Conservation (phyloP, 2,113 vertebrate genomes). For the Actenoides lindsayi region DNA sequence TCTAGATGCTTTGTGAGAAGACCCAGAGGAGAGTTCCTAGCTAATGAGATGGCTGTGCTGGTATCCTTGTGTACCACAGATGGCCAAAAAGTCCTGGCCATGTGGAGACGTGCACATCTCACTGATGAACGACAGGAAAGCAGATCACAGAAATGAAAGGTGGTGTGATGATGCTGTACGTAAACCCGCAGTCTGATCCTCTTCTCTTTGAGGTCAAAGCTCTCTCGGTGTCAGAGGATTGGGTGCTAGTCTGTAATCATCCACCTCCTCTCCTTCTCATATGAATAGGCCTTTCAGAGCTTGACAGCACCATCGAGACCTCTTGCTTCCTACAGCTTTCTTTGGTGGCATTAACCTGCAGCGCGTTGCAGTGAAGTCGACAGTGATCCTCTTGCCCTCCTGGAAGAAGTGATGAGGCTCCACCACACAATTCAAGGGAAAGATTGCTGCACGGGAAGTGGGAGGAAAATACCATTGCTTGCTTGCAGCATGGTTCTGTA, state of each 20-base stretch:
- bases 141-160: not conserved
- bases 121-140: not conserved
- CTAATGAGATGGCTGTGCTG: not conserved
- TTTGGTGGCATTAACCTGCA: not conserved
- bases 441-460: not conserved
- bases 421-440: not conserved
- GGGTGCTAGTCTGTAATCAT: not conserved
- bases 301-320: not conserved
- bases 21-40: not conserved
- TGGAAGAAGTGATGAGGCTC: not conserved
- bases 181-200: not conserved
- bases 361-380: not conserved
- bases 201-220: not conserved
- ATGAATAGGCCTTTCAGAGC: not conserved
- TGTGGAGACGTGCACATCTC: not conserved
- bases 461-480: not conserved
- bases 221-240: fast-evolving
- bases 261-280: not conserved
- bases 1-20: not conserved
- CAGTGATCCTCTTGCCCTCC: not conserved
- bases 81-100: not conserved
- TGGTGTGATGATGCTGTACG: not conserved
- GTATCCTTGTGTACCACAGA: not conserved
- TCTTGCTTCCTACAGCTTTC: not conserved
- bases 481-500: not conserved